Base-by-base conservation (phyloP, 2,113 vertebrate genomes). In the Conger conger region DNA sequence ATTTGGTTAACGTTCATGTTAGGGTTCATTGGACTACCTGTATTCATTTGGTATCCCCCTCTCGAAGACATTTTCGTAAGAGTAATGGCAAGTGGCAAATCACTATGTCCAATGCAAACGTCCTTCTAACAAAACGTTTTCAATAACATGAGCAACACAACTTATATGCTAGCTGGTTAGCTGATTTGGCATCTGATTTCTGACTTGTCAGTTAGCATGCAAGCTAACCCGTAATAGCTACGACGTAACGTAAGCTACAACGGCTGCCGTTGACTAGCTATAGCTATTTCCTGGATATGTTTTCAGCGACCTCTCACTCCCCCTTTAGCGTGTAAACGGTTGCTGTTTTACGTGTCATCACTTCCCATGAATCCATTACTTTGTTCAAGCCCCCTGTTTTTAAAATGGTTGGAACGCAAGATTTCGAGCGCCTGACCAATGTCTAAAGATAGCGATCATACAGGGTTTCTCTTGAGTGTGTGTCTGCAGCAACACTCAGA, bases 11-110 rank as follows among this genome's bases (percentile, higher is more conserved):
- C 15, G 15, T 38, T 87, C 33, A 92, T 18, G 15, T 38, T 87
- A 33, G 90, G 89, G 87, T 91, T 94, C 90, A 96, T 93, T 42
- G 89, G 90, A 35, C 89, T 82, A 87, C 89, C 92, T 23, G 82
- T 53, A 35, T 73, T 84, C 50, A 86, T 33, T 40, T 92, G 77
- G 83, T 94, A 94, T 82, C 91, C 86, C 89, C 92, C 93, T 89
- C 93, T 93, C 3, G 93, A 91, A 90, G 93, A 86, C 94, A 94
- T 95, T 54, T 82, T 87, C 76, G 5, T 13, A 83, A 82, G 35
- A 23, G 38, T 82, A 88, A 87, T 88, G 90, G 86, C 90, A 91
- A 87, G 85, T 87, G 53, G 84, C 37, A 87, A 90, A 87, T 38
- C 57, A 18, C 11, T 83, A 88, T 13, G 45, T 53, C 53, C 27